Evolutionary conservation across 2,888 invertebrate species (phyloP).

Genomic region (Ormyrus thymus): DNA sequence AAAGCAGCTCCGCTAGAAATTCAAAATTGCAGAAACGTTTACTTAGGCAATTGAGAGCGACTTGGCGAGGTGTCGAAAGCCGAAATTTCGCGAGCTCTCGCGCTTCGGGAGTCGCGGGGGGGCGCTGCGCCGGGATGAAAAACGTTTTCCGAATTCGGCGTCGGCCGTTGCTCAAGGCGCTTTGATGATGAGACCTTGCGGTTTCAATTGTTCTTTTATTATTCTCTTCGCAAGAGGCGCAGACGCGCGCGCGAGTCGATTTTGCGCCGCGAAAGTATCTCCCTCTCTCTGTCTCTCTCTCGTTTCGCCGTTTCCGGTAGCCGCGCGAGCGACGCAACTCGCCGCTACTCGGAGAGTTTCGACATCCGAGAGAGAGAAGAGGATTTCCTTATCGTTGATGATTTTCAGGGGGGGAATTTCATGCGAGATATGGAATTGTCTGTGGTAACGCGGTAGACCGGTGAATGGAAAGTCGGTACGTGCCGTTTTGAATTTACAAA

Average conservation of each 20-base stretch:
- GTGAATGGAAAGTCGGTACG: not conserved
- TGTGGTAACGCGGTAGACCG: not conserved
- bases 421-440: conserved; percentile 28
- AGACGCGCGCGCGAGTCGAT: not conserved
- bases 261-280: conserved; percentile 30
- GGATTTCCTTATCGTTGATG: conserved; percentile 21
- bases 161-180: conserved; percentile 22
- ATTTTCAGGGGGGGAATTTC: conserved; percentile 23
- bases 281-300: conserved; percentile 4
- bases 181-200: conserved; percentile 50
- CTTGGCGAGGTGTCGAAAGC: too few species aligned
- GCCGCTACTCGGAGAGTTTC: not conserved
- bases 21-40: too few species aligned
- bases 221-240: not conserved
- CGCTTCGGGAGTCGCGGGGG: not conserved
- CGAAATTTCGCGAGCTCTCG: too few species aligned
- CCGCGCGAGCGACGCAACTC: not conserved
- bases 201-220: conserved; percentile 50
- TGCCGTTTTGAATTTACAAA: not conserved
- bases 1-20: not conserved
- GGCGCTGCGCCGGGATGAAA: conserved; percentile 4
- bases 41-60: too few species aligned
- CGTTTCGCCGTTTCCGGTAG: conserved; percentile 37
- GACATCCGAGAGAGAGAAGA: conserved; percentile 1
- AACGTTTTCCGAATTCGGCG: conserved; percentile 47